Percentiles rank a stretch among this genome's conserved stretches.
Evolutionary conservation across 2,888 invertebrate species (phyloP).

Genomic region (Heteromurus nitidus): DNA sequence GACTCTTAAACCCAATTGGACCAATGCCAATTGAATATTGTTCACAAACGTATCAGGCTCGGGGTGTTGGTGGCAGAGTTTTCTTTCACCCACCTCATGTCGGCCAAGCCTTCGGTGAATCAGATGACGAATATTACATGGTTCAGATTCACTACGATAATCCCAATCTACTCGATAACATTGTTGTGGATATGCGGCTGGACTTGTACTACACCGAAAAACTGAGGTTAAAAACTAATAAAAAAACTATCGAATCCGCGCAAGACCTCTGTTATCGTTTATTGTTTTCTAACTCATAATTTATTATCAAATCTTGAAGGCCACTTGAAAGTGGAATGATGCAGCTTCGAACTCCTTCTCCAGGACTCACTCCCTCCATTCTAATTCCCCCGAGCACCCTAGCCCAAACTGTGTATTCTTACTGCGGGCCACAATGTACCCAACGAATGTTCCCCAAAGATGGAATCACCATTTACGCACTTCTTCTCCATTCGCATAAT

Average conservation of each 20-base stretch:
- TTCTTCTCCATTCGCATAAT: constrained; percentile 51
- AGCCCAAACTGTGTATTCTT: constrained; percentile 30
- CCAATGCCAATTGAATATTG: background rate
- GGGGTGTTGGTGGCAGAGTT: background rate
- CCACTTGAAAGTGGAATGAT: constrained; percentile 41
- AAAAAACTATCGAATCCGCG: background rate
- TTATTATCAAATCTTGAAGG: background rate
- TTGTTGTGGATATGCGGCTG: background rate
- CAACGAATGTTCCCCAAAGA: constrained; percentile 27
- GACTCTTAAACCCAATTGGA: background rate
- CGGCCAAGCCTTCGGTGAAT: background rate
- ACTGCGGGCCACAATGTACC: constrained; percentile 48
- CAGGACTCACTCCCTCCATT: constrained; percentile 28
- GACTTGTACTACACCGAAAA: constrained; percentile 41
- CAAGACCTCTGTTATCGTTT: background rate
- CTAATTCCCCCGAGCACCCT: constrained; percentile 48
- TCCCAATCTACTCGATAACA: background rate
- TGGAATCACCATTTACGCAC: constrained; percentile 43
- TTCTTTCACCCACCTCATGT: constrained; percentile 27
- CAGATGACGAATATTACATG: constrained; percentile 30
- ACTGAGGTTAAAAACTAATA: background rate
- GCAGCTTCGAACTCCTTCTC: background rate
- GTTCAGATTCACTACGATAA: constrained; percentile 44
- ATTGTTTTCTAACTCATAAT: background rate
- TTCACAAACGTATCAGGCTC: background rate